Percentiles rank a stretch among this genome's conserved stretches.
These are phyloP conservation scores for Falco columbarius DNA, from an alignment of 2,797 vertebrate species.

Conservation along the genomic window DNA sequence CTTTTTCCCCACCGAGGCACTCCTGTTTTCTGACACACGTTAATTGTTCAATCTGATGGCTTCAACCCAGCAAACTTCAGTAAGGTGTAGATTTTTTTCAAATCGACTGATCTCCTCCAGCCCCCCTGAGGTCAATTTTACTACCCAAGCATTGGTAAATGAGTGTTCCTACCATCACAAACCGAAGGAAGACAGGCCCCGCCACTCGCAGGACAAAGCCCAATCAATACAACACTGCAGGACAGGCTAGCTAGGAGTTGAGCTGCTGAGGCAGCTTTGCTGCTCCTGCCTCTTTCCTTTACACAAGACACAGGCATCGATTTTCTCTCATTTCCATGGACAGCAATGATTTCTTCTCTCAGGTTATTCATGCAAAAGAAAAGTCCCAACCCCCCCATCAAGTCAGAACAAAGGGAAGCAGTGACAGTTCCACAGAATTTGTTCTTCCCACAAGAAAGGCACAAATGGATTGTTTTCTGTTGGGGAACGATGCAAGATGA, in stretches of 20 bases:
- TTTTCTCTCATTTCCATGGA: background rate
- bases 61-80: background rate
- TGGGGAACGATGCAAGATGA: background rate
- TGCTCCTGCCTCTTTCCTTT: background rate
- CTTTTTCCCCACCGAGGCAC: no score
- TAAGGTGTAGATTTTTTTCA: background rate
- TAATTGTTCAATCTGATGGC: background rate
- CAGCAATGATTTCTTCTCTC: background rate
- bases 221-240: rapidly evolving
- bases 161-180: rapidly evolving
- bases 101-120: background rate
- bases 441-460: background rate
- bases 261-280: background rate
- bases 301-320: background rate
- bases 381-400: background rate
- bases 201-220: background rate
- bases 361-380: background rate
- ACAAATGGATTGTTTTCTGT: background rate
- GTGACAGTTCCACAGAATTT: background rate
- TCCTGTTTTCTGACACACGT: background rate
- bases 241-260: background rate
- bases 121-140: background rate
- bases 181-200: background rate
- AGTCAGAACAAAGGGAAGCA: background rate
- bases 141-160: rapidly evolving